A percentile compares a stretch with the other conserved stretches of the same genome.
phyloP scores from a whole-genome alignment of 2,888 invertebrate species.

The Nymphalis urticae region DNA sequence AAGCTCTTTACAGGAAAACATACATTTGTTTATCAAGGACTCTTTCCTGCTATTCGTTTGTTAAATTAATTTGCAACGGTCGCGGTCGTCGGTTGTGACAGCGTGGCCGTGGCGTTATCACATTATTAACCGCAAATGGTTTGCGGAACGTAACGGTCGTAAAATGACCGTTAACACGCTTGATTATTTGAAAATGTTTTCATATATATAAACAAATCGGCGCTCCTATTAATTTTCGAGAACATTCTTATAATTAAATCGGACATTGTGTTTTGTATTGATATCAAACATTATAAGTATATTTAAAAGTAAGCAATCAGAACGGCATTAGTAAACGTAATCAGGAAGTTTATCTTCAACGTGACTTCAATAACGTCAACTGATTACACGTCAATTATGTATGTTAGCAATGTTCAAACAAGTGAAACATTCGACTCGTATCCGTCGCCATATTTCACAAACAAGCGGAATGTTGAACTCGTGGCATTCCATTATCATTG shows the following conservation, averaged over 20 bases:
- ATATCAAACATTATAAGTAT: neutral
- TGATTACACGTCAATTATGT: slow-evolving; percentile 3
- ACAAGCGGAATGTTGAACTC: neutral
- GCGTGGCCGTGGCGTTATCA: slow-evolving; percentile 30
- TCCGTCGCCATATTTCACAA: neutral
- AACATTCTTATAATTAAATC: neutral
- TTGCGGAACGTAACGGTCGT: neutral
- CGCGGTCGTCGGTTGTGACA: slow-evolving; percentile 36
- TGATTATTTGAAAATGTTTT: neutral
- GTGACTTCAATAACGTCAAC: slow-evolving; percentile 4
- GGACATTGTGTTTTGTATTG: neutral
- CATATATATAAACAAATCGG: no score
- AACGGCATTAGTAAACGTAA: neutral
- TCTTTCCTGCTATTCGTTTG: slow-evolving; percentile 46
- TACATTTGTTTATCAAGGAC: slow-evolving; percentile 46
- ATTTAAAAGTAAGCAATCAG: slow-evolving; percentile 1
- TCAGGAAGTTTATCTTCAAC: slow-evolving; percentile 1
- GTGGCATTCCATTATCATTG: neutral
- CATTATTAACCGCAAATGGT: slow-evolving; percentile 35
- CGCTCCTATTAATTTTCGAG: neutral
- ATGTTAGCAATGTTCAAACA: slow-evolving; percentile 2
- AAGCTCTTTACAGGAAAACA: slow-evolving; percentile 48
- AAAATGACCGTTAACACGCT: neutral
- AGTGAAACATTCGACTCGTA: neutral
- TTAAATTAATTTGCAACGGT: slow-evolving; percentile 50